Conservation (phyloP, 2,113 vertebrate species). For the Mola mola region DNA sequence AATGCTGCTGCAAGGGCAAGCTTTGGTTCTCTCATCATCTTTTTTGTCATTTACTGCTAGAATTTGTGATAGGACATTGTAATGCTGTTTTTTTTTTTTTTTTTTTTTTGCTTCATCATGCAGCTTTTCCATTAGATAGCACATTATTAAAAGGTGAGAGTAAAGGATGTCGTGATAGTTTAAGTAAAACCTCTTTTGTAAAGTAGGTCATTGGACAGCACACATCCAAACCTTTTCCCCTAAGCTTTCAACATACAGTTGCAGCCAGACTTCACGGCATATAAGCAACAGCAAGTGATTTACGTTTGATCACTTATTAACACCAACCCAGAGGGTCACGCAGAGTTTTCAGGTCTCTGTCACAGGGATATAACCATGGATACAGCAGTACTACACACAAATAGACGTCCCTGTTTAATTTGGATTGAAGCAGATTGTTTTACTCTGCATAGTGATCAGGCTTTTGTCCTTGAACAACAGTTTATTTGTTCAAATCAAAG, state of each 20-base stretch:
- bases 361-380: no score
- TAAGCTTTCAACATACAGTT: slow-evolving; percentile 44
- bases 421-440: slow-evolving; percentile 13
- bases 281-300: slow-evolving; percentile 11
- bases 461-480: slow-evolving; percentile 1
- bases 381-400: no score
- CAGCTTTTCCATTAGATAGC: neutral
- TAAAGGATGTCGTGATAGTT: slow-evolving; percentile 26
- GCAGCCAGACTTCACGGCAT: slow-evolving; percentile 10
- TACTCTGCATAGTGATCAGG: no score
- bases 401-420: no score
- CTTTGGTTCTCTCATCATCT: neutral
- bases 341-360: slow-evolving; percentile 17
- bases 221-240: slow-evolving; percentile 42
- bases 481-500: no score
- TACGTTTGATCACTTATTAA: slow-evolving; percentile 6
- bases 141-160: slow-evolving; percentile 3
- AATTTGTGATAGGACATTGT: neutral
- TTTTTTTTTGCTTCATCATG: slow-evolving; percentile 2
- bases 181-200: slow-evolving; percentile 62
- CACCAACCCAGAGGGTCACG: neutral
- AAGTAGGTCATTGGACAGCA: slow-evolving; percentile 77
- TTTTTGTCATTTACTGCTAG: no score
- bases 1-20: neutral
- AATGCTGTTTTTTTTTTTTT: neutral